Percentiles rank a stretch among this genome's conserved stretches.
phyloP scores from a whole-genome alignment of 1,140 invertebrate species.

The Diprion similis region DNA sequence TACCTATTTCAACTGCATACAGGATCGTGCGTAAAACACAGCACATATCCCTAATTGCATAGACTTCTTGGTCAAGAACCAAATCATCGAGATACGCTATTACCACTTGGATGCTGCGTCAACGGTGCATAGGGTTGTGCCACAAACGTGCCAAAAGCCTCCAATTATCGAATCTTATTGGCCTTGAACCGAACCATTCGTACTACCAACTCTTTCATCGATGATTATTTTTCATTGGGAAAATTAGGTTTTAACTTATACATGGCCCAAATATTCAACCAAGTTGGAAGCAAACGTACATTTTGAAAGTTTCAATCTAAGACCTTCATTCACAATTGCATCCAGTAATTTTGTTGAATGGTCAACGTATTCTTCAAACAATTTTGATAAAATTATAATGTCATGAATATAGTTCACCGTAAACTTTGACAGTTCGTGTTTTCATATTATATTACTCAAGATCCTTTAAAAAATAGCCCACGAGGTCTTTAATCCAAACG shows the following conservation, averaged over 20 bases:
- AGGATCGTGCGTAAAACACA: too few relatives aligned
- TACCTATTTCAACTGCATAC: too few relatives aligned
- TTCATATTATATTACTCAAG: constrained; percentile 10
- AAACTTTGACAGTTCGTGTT: not conserved
- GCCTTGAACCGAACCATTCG: too few relatives aligned
- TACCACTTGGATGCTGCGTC: too few relatives aligned
- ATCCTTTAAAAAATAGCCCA: not conserved
- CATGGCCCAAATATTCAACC: not conserved
- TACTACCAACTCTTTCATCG: too few relatives aligned
- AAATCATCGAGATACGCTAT: too few relatives aligned
- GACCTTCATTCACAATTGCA: not conserved
- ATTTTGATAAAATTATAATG: constrained; percentile 8
- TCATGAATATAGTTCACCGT: constrained; percentile 21
- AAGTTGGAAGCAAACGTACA: not conserved
- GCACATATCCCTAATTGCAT: too few relatives aligned
- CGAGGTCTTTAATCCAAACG: not conserved
- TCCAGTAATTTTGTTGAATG: not conserved
- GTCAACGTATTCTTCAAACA: not conserved
- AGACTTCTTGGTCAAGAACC: too few relatives aligned
- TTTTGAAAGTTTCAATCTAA: not conserved
- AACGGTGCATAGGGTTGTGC: too few relatives aligned
- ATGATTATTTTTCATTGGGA: not conserved
- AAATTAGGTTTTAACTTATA: constrained; percentile 18
- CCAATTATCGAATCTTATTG: too few relatives aligned
- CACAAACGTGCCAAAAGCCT: too few relatives aligned